These are phyloP conservation scores for Meandrusa payeni DNA, from an alignment of 2,888 invertebrate genomes.

Conservation along the genomic window DNA sequence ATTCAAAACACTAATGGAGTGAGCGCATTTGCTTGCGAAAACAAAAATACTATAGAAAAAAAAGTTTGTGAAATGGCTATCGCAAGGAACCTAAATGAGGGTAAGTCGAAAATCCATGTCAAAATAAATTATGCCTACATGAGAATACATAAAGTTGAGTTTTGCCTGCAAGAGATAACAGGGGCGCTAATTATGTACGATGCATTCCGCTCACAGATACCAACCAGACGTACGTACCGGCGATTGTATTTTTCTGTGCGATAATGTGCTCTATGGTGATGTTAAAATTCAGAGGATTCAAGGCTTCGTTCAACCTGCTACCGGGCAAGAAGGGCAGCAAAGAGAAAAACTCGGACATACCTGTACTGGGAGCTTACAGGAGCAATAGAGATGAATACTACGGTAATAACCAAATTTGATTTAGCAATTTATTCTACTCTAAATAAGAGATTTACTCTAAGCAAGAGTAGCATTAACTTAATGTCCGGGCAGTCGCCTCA, in stretches of 20 bases:
- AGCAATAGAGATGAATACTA: constrained; percentile 52
- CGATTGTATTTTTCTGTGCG: constrained; percentile 34
- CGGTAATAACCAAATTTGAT: constrained; percentile 39
- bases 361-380: constrained; percentile 58
- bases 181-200: not conserved
- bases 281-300: constrained; percentile 57
- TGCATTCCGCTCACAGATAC: constrained; percentile 1
- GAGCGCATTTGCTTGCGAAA: constrained; percentile 40
- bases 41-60: constrained; percentile 39
- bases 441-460: too few species aligned
- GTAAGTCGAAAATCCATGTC: constrained; percentile 1
- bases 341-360: constrained; percentile 37
- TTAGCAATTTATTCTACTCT: too few species aligned
- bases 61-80: constrained; percentile 30
- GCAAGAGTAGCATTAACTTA: too few species aligned
- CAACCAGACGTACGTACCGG: constrained; percentile 32
- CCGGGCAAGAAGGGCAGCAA: constrained; percentile 36
- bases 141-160: not conserved
- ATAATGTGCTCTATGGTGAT: constrained; percentile 39
- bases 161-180: not conserved
- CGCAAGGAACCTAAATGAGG: constrained; percentile 21
- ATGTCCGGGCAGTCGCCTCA: too few species aligned
- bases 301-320: constrained; percentile 51
- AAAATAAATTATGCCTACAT: constrained; percentile 1
- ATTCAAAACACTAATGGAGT: constrained; percentile 51